These are phyloP conservation scores for Choloepus didactylus DNA, from an alignment of 2,797 vertebrate species.

Conservation along the genomic window DNA sequence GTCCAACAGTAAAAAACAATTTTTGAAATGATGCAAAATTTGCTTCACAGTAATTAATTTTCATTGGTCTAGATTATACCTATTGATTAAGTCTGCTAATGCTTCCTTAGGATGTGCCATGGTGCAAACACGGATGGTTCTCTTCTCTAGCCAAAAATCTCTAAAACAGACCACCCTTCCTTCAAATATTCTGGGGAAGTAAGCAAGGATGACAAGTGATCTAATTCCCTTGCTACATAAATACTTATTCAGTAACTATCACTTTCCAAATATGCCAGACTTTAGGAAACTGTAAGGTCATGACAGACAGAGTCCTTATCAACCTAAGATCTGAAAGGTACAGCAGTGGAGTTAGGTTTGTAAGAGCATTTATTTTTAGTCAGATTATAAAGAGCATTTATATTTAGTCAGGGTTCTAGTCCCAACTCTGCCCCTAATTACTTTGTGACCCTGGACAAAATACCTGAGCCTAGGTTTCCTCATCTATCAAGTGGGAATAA, in stretches of 20 bases:
- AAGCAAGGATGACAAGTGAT: neutral
- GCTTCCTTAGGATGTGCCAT: neutral
- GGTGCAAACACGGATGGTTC: fast-evolving
- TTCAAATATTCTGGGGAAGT: neutral
- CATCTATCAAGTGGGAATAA: neutral
- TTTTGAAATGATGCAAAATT: neutral
- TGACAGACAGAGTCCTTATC: neutral
- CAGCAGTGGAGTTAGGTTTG: neutral
- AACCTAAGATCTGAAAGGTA: neutral
- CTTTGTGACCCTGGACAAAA: neutral
- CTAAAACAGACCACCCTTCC: fast-evolving
- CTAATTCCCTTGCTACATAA: neutral
- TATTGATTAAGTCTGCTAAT: fast-evolving
- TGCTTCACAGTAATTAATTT: neutral
- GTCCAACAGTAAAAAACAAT: neutral
- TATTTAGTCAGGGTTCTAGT: neutral
- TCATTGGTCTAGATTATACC: neutral
- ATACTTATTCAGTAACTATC: fast-evolving
- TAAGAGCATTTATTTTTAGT: no score
- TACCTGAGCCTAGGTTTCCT: neutral
- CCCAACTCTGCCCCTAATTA: neutral
- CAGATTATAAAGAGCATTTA: neutral
- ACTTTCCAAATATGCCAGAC: no score
- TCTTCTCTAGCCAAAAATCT: fast-evolving
- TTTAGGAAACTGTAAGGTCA: neutral